Evolutionary conservation across 2,113 vertebrate genomes (phyloP).

Genomic region (Orientallactaga bullata): DNA sequence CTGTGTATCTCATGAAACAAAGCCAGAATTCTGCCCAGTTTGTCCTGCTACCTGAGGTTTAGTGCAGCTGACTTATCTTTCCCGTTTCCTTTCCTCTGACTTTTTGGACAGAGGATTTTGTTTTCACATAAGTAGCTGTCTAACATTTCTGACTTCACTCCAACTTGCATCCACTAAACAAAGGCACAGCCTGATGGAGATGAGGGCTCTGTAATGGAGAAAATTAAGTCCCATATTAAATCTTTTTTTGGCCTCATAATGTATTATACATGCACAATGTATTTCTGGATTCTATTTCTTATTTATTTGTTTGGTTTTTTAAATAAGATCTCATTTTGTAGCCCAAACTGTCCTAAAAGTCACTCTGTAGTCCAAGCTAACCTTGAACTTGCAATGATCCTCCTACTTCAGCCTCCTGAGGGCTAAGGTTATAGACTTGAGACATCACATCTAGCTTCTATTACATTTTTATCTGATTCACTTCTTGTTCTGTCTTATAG

Average conservation of each 20-base stretch:
- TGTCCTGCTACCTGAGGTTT: not conserved
- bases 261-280: not conserved
- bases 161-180: not conserved
- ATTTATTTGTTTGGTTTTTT: not conserved
- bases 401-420: not conserved
- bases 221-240: slow-evolving; percentile 24
- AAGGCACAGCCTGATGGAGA: not conserved
- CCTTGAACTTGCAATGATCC: not conserved
- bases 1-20: not conserved
- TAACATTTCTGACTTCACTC: slow-evolving; percentile 49
- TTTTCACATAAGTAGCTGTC: slow-evolving; percentile 9
- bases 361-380: not conserved
- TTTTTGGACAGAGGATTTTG: slow-evolving; percentile 37
- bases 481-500: not conserved
- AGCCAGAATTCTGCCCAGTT: not conserved
- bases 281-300: not conserved
- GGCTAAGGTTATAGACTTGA: not conserved
- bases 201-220: not conserved
- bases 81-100: not conserved
- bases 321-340: not conserved
- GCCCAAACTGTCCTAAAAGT: not conserved
- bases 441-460: not conserved
- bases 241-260: not conserved
- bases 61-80: not conserved
- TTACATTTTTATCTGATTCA: slow-evolving; percentile 6